Evolutionary conservation across 2,797 vertebrate species (phyloP), one percentile per base, ranked within the genome.

Genomic region (Gallinago nigripennis): DNA sequence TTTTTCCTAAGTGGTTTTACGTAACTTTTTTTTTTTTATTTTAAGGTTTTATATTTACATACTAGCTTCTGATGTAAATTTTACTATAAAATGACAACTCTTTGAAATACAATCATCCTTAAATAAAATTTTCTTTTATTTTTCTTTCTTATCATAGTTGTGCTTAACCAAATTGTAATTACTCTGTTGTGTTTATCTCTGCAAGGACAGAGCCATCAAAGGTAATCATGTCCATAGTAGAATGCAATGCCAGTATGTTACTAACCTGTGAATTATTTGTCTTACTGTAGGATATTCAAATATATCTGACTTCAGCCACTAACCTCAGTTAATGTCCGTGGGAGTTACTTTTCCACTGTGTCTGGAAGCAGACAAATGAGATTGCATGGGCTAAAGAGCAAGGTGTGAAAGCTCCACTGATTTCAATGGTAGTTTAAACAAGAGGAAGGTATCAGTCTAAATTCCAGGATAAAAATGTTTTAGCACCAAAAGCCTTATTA

Each of bases 1-100:
- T 24, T 76, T 94, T 82, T 94, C 86, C 54, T 70, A 95, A 95
- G 93, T 81, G 57, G 37, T 10, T 86, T 72, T 31, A 85, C 80
- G 27, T 13, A 3, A 19, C 45, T 18, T 41, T 66, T 81, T 84
- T 84, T 45, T 16, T 8, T 82, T 80, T 21, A 37, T 54, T 88
- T 89, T 57, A 66, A 76, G 25, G 31, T 2, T 68, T 87, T 12
- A 33, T 79, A 65, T 82, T 89, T 87, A 35, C 20, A 16, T 31
- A 27, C 31, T 23, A 64, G 8, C 43, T 90, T 77, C 37, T 50
- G 25, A 41, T 68, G 30, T 20, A 78, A 77, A 46, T 78, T 77
- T 86, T 68, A 68, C 5, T 75, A 82, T 0, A 27, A 85, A 85
- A 68, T 80, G 2, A n/a, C 8, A 66, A 46, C 18, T 77, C 23